These are phyloP conservation scores for Sanderia malayensis DNA, from an alignment of 30 jellyfish, hydroid and myxozoan genomes.

Conservation along the genomic window DNA sequence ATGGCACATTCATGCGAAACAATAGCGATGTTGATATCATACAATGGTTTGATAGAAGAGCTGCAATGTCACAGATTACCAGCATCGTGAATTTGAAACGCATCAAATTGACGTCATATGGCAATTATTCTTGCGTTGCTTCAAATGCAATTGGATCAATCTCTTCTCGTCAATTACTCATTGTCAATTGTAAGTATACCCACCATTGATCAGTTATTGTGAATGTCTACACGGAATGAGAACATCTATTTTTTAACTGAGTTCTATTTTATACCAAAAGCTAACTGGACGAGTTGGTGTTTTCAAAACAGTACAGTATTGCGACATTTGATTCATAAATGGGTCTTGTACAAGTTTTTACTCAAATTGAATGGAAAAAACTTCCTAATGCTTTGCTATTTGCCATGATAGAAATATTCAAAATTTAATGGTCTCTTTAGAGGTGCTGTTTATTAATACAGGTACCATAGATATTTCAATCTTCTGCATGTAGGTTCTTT, in stretches of 20 bases:
- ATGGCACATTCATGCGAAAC: slow-evolving; percentile 11
- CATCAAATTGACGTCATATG: slow-evolving; percentile 26
- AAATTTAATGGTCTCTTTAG: no score
- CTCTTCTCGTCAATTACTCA: slow-evolving; percentile 16
- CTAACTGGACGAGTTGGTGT: not conserved
- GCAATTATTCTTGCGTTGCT: slow-evolving; percentile 53
- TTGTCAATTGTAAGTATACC: slow-evolving; percentile 51
- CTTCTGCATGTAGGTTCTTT: no score
- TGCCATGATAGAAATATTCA: no score
- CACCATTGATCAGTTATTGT: not conserved
- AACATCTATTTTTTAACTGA: not conserved
- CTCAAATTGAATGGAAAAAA: no score
- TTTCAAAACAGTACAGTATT: not conserved
- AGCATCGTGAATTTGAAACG: slow-evolving; percentile 15
- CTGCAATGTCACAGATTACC: not conserved
- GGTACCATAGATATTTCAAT: no score
- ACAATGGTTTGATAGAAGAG: not conserved
- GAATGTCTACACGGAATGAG: not conserved
- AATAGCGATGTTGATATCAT: not conserved
- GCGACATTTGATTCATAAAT: no score
- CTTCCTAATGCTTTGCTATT: no score
- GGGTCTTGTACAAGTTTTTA: no score
- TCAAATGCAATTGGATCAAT: slow-evolving; percentile 38
- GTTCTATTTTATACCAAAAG: not conserved
- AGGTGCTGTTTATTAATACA: no score